Evolutionary conservation across 2,888 invertebrate species (phyloP).

Genomic region (Drosophila fulvimacula): DNA sequence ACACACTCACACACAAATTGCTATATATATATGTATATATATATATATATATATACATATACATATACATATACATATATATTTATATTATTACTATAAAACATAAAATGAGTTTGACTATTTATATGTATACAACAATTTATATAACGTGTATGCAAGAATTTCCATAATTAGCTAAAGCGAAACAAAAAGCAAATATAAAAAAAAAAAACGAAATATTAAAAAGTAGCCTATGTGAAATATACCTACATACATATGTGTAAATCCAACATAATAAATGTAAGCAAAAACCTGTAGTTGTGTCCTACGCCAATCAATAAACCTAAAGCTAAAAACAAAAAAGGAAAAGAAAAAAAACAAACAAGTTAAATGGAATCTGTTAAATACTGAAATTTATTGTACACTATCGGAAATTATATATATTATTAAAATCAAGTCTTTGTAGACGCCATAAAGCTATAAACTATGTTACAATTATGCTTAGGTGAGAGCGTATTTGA

Average conservation of each 20-base stretch:
- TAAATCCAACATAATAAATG: constrained; percentile 39
- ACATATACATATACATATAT: constrained; percentile 60
- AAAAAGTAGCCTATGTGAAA: constrained; percentile 59
- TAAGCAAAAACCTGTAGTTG: constrained; percentile 71
- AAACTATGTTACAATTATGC: constrained; percentile 45
- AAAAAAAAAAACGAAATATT: constrained; percentile 21
- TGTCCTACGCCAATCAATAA: constrained; percentile 70
- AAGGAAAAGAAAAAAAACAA: background rate
- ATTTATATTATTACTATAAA: constrained; percentile 69
- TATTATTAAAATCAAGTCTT: constrained; percentile 12
- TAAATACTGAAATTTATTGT: constrained; percentile 40
- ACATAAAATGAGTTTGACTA: constrained; percentile 68
- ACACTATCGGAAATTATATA: constrained; percentile 26
- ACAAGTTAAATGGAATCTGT: constrained; percentile 42
- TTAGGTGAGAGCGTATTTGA: constrained; percentile 39
- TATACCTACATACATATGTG: constrained; percentile 45
- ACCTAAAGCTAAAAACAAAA: constrained; percentile 40
- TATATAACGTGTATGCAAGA: constrained; percentile 60
- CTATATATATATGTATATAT: constrained; percentile 54
- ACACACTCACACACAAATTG: constrained; percentile 26
- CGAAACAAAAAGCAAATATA: constrained; percentile 29
- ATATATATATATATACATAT: constrained; percentile 44
- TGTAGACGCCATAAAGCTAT: constrained; percentile 57
- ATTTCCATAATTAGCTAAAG: constrained; percentile 63
- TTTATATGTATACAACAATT: constrained; percentile 74